Evolutionary conservation across 1,140 invertebrate genomes (phyloP).

Genomic region (Plectrocnemia conspersa): DNA sequence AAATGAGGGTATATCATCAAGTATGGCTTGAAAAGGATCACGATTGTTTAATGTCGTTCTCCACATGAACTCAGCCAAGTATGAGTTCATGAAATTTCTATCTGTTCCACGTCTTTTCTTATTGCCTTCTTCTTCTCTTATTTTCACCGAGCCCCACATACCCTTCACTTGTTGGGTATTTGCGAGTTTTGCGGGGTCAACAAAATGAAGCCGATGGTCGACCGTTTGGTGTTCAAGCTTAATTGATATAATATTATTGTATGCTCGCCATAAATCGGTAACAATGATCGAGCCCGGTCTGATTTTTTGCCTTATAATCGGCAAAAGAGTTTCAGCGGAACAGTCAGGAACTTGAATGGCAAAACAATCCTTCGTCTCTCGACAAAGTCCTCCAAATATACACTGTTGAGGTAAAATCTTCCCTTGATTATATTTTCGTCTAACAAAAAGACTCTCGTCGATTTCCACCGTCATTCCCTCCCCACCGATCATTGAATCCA

Average conservation of each 20-base stretch:
- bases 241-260: not conserved
- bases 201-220: not conserved
- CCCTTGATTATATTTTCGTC: not conserved
- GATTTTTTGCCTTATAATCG: not conserved
- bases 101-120: not conserved
- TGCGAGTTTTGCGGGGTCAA: not conserved
- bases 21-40: not conserved
- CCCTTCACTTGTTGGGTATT: not conserved
- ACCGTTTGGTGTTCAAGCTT: not conserved
- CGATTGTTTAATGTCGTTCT: not conserved
- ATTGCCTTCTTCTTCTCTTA: not conserved
- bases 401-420: not conserved
- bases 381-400: not conserved
- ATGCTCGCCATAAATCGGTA: too few species aligned
- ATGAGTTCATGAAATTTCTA: not conserved
- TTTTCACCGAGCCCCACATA: not conserved
- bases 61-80: constrained; percentile 4
- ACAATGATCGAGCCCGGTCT: not conserved
- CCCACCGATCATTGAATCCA: not conserved
- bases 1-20: not conserved
- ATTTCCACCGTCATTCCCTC: not conserved
- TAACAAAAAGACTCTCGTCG: not conserved
- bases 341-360: not conserved
- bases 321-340: not conserved
- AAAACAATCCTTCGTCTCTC: not conserved